A percentile compares a stretch with the other conserved stretches of the same genome.
phyloP scores from a whole-genome alignment of 2,113 vertebrate species.

The Setophaga petechia region DNA sequence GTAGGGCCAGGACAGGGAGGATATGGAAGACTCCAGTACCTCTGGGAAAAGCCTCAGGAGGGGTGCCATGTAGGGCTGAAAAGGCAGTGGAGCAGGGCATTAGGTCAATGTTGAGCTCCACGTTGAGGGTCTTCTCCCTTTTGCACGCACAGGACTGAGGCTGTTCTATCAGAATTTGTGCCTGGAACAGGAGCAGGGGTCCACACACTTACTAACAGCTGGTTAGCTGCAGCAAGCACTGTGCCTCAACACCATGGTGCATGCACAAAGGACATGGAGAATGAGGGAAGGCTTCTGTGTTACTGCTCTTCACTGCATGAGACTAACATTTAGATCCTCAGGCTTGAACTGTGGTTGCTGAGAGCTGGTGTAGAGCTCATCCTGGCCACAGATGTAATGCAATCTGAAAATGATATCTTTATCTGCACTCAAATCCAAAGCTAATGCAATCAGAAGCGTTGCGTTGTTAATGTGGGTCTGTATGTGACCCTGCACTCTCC shows the following conservation, averaged over 20 bases:
- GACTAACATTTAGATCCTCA: not conserved
- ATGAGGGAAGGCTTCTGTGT: not conserved
- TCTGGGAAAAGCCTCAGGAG: not conserved
- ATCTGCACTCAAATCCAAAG: not conserved
- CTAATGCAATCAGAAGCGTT: not conserved
- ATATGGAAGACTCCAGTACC: not conserved
- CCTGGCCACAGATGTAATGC: not conserved
- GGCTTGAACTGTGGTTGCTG: not conserved
- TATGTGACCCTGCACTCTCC: not conserved
- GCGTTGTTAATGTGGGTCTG: accelerated
- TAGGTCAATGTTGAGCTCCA: accelerated
- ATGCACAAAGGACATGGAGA: not conserved
- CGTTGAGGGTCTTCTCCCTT: accelerated
- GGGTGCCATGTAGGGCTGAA: not conserved
- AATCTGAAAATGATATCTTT: not conserved
- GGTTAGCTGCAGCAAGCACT: not conserved
- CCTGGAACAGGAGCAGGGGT: not conserved
- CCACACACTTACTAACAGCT: not conserved
- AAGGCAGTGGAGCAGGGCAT: not conserved
- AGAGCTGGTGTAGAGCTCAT: not conserved
- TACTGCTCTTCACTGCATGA: accelerated
- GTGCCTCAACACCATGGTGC: accelerated
- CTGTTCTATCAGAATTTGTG: not conserved
- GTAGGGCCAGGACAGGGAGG: too few relatives aligned
- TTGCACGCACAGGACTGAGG: accelerated